These are phyloP conservation scores for Paraplagusia blochii DNA, from an alignment of 2,113 vertebrate genomes.

Conservation along the genomic window DNA sequence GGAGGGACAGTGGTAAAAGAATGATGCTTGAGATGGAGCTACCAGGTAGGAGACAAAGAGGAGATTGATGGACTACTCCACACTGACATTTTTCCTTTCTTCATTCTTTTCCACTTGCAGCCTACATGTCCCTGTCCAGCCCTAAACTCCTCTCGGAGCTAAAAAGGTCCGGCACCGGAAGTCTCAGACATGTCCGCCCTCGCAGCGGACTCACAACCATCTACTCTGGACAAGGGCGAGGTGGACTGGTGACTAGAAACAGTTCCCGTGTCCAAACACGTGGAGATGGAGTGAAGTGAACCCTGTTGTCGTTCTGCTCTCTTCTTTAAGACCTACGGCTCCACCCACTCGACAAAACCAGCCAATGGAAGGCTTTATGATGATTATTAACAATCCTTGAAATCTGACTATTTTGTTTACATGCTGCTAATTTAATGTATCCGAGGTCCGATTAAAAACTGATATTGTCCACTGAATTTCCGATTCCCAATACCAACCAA, in stretches of 20 bases:
- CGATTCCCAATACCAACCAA: too few species aligned
- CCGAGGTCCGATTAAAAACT: too few species aligned
- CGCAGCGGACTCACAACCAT: conserved; percentile 37
- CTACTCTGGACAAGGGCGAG: conserved; percentile 51
- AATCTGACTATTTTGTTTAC: too few species aligned
- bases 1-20: too few species aligned
- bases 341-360: not conserved
- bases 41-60: too few species aligned
- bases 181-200: conserved; percentile 20
- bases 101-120: conserved; percentile 20
- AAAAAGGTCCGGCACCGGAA: conserved; percentile 1
- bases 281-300: too few species aligned
- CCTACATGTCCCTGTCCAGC: conserved; percentile 40
- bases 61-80: too few species aligned
- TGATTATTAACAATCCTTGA: not conserved
- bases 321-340: conserved; percentile 9
- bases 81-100: not conserved
- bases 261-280: not conserved
- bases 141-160: conserved; percentile 50
- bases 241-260: conserved; percentile 11
- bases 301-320: not conserved
- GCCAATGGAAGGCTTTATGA: conserved; percentile 29
- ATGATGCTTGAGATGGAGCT: too few species aligned
- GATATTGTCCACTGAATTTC: too few species aligned
- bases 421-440: too few species aligned